Base-by-base conservation (phyloP, 2,888 invertebrate species). In the Troides oblongomaculatus region DNA sequence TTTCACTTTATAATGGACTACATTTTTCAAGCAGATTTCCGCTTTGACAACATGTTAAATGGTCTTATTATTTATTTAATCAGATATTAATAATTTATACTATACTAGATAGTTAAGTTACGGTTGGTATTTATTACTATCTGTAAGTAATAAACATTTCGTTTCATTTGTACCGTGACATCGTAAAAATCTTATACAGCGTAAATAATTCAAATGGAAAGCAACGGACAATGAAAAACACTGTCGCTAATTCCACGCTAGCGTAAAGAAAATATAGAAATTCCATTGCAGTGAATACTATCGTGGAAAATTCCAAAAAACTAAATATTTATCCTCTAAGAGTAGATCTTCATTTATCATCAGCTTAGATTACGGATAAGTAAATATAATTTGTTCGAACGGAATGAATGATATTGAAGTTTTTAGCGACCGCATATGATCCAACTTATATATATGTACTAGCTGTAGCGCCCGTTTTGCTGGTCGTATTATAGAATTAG, bases 121-220 rank as follows among this genome's bases (percentile, higher is more conserved):
- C 53, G n/a, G n/a, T n/a, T 53, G 53, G 53, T 53, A 53, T 53
- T 18, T 6, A n/a, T 53, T 53, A 53, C 18, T 53, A 53, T 53
- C 53, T 53, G n/a, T n/a, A 2, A 18, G 53, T 53, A 53, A 53
- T 53, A 53, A n/a, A 53, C 53, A 53, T n/a, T 5, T n/a, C 18
- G 53, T 53, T 53, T 53, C 53, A 53, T 53, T 53, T n/a, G n/a
- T n/a, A 53, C 18, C 53, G 53, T 6, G 53, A 6, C 18, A 17
- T 58, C 56, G 58, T 60, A 14, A 60, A 2, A 30, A 30, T 18
- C 3, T 60, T 30, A 36, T 36, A 60, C 17, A 18, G 59, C 25
- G 8, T 60, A 30, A 60, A 60, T 60, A 30, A 60, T 25, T 36
- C 59, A 60, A 60, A 60, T 60, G 30, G 59, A 60, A 60, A 60